Conservation (phyloP, 2,113 vertebrate species). For the Malaclemys terrapin region DNA sequence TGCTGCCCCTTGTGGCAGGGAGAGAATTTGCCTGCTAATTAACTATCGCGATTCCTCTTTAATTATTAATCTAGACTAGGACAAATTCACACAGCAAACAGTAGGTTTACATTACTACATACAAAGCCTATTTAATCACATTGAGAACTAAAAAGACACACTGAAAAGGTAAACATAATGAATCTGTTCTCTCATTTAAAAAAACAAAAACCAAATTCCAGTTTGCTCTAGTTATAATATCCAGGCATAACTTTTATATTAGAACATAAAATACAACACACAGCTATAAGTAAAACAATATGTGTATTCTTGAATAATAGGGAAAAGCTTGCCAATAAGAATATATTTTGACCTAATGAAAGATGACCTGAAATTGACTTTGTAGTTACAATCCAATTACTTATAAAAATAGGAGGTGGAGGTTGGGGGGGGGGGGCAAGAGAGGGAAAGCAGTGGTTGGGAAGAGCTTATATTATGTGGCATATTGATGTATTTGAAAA, state of each 20-base stretch:
- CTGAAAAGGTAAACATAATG: constrained; percentile 48
- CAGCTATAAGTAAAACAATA: constrained; percentile 87
- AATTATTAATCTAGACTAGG: background rate
- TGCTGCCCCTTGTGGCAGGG: background rate
- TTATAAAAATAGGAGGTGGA: constrained; percentile 81
- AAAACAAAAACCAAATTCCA: constrained; percentile 79
- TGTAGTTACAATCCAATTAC: constrained; percentile 84
- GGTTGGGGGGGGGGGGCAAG: constrained; percentile 50
- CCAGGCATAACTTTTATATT: constrained; percentile 85
- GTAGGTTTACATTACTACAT: background rate
- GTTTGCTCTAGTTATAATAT: constrained; percentile 81
- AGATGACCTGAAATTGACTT: constrained; percentile 90
- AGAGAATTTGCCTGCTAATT: background rate
- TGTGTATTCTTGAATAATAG: constrained; percentile 83
- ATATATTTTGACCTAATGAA: constrained; percentile 86
- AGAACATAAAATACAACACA: constrained; percentile 84
- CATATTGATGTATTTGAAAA: constrained; percentile 74
- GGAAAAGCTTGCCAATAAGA: constrained; percentile 81
- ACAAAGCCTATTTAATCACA: constrained; percentile 15
- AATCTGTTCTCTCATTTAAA: constrained; percentile 62
- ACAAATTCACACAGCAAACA: background rate
- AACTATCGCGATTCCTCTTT: constrained; percentile 9
- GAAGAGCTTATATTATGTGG: constrained; percentile 65
- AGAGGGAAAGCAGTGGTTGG: constrained; percentile 82
- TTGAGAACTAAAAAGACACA: constrained; percentile 43